Evolutionary conservation across 2,888 invertebrate species (phyloP).

Genomic region (Eudasyphora cyanicolor): DNA sequence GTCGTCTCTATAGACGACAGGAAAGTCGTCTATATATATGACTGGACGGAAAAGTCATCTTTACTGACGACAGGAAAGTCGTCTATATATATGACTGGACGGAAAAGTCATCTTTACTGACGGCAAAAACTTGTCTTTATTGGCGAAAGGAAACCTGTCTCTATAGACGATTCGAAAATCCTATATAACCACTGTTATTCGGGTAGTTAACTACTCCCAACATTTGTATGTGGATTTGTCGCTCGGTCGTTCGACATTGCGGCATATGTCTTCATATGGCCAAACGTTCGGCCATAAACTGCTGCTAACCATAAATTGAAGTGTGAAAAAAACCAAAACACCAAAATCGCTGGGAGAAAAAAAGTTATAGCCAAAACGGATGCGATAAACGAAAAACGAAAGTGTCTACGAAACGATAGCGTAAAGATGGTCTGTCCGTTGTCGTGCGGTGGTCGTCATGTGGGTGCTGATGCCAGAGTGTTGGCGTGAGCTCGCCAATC

Average conservation of each 20-base stretch:
- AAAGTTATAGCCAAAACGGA: background rate
- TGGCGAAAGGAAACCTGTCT: background rate
- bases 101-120: too few species aligned
- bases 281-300: constrained; percentile 1
- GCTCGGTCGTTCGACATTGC: background rate
- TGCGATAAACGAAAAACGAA: constrained; percentile 19
- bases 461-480: background rate
- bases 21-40: too few species aligned
- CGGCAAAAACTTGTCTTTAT: background rate
- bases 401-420: background rate
- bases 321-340: constrained; percentile 8
- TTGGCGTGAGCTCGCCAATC: background rate
- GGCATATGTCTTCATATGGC: constrained; percentile 15
- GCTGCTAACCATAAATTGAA: constrained; percentile 41
- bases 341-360: background rate
- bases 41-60: too few species aligned
- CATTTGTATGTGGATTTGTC: background rate
- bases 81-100: too few species aligned
- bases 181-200: background rate
- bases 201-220: background rate
- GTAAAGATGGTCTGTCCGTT: background rate
- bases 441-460: too few species aligned
- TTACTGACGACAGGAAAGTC: too few species aligned
- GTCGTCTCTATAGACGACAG: too few species aligned
- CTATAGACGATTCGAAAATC: too few species aligned